Evolutionary conservation across 2,888 invertebrate species (phyloP), one percentile per base, ranked within the genome.

Genomic region (Tenodera sinensis): DNA sequence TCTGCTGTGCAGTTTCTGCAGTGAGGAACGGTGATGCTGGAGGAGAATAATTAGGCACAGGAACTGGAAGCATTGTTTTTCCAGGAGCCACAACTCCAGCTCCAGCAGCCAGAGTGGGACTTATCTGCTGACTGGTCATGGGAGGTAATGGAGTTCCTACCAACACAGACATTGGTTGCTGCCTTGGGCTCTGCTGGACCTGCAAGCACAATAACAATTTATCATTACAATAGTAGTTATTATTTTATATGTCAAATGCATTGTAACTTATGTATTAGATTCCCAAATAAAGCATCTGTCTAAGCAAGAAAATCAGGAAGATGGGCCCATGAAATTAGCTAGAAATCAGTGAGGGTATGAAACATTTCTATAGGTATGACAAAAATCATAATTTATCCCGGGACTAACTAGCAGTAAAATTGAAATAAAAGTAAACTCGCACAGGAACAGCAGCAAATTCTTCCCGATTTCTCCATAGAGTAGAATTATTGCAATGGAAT

Each of bases 1-100:
- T 71, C 0, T 71, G 54, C 1, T 1, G 20, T 71, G 4, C 1
- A 71, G 15, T 71, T 71, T 88, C 84, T 15, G 71, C 42, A 81
- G 81, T 71, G 20, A 89, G 83, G 88, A 88, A 89, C n/a, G 89
- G 89, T 20, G 89, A 89, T 9, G 89, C 88, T 25, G 89, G 89
- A 25, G 89, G 88, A 1, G 88, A 88, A 54, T 89, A 89, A n/a
- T 86, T 83, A 28, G 90, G 27, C 20, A 84, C 34, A 30, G 90
- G 85, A n/a, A 87, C 42, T 88, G 34, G 83, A 30, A 88, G 85
- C 28, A 84, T 85, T 83, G 86, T 34, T 82, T 71, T 34, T 14
- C 82, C 28, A 27, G 27, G 85, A 28, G 88, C 54, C 15, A 71
- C 54, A 71, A 71, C 54, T 8, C 20, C 54, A 20, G 54, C 15